Conservation (phyloP, 2,797 vertebrate genomes). For the Smutsia temminckii region DNA sequence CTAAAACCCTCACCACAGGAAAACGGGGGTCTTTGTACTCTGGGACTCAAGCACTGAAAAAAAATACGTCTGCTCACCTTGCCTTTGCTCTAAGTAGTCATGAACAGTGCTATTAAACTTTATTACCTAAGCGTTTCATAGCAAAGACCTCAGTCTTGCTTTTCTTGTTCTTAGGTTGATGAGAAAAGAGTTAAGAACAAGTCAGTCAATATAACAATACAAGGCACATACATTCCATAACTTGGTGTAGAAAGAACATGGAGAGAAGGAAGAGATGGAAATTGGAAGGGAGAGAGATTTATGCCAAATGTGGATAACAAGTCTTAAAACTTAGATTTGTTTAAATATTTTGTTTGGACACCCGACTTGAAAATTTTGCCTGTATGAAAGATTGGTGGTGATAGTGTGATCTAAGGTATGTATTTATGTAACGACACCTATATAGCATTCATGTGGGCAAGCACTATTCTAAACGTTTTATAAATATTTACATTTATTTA, state of each 20-base stretch:
- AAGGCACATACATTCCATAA: not conserved
- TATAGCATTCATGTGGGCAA: not conserved
- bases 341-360: not conserved
- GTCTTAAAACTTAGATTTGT: not conserved
- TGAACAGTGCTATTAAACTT: slow-evolving; percentile 47
- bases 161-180: slow-evolving; percentile 66
- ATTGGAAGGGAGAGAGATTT: not conserved
- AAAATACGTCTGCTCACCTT: not conserved
- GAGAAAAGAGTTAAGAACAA: not conserved
- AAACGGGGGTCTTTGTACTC: not conserved
- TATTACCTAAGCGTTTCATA: slow-evolving; percentile 69
- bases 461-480: not conserved
- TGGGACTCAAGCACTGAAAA: not conserved
- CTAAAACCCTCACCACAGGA: not conserved
- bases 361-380: not conserved
- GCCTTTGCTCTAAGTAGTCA: not conserved
- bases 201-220: not conserved
- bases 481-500: not conserved
- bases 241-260: not conserved
- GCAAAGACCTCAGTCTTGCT: slow-evolving; percentile 43
- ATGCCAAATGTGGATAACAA: not conserved
- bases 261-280: not conserved
- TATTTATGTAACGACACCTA: not conserved
- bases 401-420: not conserved
- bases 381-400: not conserved